Evolutionary conservation across 2,797 vertebrate species (phyloP), one percentile per base, ranked within the genome.

Genomic region (Gymnoscopelus braueri): DNA sequence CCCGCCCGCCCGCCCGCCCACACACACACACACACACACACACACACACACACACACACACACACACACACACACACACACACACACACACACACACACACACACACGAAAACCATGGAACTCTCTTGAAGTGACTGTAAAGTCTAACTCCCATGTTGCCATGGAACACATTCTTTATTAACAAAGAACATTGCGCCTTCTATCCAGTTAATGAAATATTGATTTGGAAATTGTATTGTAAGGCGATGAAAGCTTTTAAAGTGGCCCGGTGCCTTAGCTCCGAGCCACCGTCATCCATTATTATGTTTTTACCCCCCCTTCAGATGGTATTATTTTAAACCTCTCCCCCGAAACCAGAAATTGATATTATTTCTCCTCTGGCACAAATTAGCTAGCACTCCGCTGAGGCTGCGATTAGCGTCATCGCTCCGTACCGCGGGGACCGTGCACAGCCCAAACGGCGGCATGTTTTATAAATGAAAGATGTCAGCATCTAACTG

Each of bases 121-220:
- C 7, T 44, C 39, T 44, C 39, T 44, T 44, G 39, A 44, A 44
- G 39, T 44, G 39, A 71, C 68, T 66, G 66, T 72, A 64, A 79
- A 66, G 35, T 61, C 71, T 72, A 81, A 83, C 67, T 74, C 76
- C 47, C 67, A 44, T 44, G 39, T 48, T 9, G 50, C 32, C 71
- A 83, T 80, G 79, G 77, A 55, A 77, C 83, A 84, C 65, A 70
- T 78, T 79, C 80, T 83, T 83, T 86, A 88, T 87, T 91, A 90
- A 86, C 79, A 62, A 84, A 80, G 76, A 87, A 72, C 85, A 80
- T 82, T 86, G 75, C 77, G 76, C 83, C 79, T 50, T 84, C 77
- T 79, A 77, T 92, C 78, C 84, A 85, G 79, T 82, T 91, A 91
- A 93, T 93, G 81, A 93, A 93, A 92, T 93, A 94, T 93, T 92